Evolutionary conservation across 2,113 vertebrate species (phyloP).

Genomic region (Hypomesus transpacificus): DNA sequence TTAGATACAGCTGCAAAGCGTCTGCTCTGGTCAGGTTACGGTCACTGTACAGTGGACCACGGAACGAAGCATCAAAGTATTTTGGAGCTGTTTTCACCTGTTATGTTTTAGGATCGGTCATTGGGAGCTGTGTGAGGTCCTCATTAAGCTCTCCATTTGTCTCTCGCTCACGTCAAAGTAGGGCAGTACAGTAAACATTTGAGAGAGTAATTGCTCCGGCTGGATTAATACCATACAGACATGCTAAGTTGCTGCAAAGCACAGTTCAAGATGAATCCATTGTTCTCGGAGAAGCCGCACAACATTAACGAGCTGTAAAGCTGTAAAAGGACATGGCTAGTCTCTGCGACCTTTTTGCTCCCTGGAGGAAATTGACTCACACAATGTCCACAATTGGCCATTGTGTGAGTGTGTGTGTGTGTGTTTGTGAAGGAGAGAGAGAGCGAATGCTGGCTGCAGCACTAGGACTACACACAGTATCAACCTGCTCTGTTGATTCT

Average conservation of each 20-base stretch:
- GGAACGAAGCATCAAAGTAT: background rate
- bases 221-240: conserved; percentile 54
- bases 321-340: conserved; percentile 55
- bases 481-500: conserved; percentile 20
- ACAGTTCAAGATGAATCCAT: conserved; percentile 34
- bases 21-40: conserved; percentile 8
- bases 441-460: background rate
- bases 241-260: conserved; percentile 42
- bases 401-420: conserved; percentile 5
- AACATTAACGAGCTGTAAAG: conserved; percentile 62
- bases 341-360: conserved; percentile 43
- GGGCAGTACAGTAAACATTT: conserved; percentile 57
- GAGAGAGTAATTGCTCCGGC: conserved; percentile 55
- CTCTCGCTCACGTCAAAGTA: conserved; percentile 27
- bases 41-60: background rate
- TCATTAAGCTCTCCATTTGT: conserved; percentile 37
- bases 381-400: too few relatives aligned
- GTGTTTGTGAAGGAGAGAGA: background rate
- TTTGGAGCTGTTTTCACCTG: conserved; percentile 46
- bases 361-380: background rate
- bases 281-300: conserved; percentile 56
- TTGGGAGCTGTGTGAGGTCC: conserved; percentile 52
- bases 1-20: conserved; percentile 14
- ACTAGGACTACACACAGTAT: background rate
- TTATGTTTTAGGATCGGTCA: conserved; percentile 24